Evolutionary conservation across 2,113 vertebrate genomes (phyloP).

Genomic region (Telmatochromis sp.): DNA sequence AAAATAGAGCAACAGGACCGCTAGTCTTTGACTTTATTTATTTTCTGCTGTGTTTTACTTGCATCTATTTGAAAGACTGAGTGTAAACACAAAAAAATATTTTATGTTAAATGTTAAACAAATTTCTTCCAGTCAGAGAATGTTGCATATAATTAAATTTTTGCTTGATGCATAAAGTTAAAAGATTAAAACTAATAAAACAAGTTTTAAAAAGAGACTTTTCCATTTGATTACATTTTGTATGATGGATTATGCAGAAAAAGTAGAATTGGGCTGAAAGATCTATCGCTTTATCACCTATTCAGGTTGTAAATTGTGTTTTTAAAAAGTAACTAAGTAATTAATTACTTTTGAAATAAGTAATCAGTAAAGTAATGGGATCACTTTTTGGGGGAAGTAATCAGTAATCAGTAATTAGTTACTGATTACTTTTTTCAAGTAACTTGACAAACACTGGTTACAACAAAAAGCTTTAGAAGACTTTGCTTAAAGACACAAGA

Average conservation of each 20-base stretch:
- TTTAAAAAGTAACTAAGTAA: neutral
- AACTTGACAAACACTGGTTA: neutral
- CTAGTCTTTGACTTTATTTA: too few relatives aligned
- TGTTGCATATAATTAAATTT: accelerated
- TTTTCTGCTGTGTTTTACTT: too few relatives aligned
- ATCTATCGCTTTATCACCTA: accelerated
- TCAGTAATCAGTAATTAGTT: neutral
- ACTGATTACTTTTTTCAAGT: neutral
- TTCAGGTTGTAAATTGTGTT: neutral
- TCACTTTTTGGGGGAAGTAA: accelerated
- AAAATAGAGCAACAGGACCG: too few relatives aligned
- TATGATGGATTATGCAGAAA: neutral
- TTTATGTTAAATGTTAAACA: neutral
- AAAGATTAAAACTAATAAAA: neutral
- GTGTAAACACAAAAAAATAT: neutral
- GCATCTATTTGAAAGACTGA: too few relatives aligned
- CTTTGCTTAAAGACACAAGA: neutral
- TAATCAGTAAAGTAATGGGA: neutral
- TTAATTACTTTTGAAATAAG: neutral
- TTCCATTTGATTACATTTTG: neutral
- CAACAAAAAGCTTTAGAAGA: neutral
- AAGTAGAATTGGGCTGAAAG: neutral
- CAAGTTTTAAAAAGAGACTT: neutral
- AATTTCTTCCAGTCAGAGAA: neutral
- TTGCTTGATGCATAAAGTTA: neutral